phyloP scores from a whole-genome alignment of 2,797 vertebrate genomes.

The Hydrocynus forskahlii region DNA sequence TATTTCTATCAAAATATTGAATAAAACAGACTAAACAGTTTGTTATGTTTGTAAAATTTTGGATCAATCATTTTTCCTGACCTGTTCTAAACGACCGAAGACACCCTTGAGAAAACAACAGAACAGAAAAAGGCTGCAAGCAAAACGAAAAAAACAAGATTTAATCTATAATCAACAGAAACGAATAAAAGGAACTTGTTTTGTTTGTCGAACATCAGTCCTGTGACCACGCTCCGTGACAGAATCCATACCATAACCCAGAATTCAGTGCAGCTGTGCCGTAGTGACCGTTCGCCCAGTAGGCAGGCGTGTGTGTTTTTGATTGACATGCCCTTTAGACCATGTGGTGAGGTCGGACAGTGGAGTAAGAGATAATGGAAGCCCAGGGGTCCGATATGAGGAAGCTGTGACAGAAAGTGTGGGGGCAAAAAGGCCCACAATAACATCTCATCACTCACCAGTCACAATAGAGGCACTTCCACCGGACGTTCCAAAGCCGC shows the following conservation, averaged over 20 bases:
- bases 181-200: slow-evolving; percentile 11
- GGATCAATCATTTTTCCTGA: neutral
- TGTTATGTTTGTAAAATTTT: neutral
- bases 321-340: slow-evolving; percentile 38
- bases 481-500: slow-evolving; percentile 67
- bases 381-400: slow-evolving; percentile 59
- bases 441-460: slow-evolving; percentile 53
- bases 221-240: neutral
- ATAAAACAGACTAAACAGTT: neutral
- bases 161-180: slow-evolving; percentile 6
- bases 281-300: slow-evolving; percentile 22
- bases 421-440: slow-evolving; percentile 14
- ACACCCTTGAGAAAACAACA: slow-evolving; percentile 9
- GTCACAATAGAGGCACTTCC: slow-evolving; percentile 77
- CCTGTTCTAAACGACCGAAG: neutral
- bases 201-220: neutral
- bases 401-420: slow-evolving; percentile 15
- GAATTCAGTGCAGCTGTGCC: slow-evolving; percentile 61
- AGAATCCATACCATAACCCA: slow-evolving; percentile 36
- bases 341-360: slow-evolving; percentile 10
- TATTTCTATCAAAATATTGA: neutral
- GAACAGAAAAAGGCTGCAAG: neutral
- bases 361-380: slow-evolving; percentile 54
- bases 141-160: slow-evolving; percentile 7
- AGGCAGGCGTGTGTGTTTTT: slow-evolving; percentile 47